Percentiles rank a stretch among this genome's conserved stretches.
Conservation (phyloP, 2,113 vertebrate species). For the Scatophagus argus region DNA sequence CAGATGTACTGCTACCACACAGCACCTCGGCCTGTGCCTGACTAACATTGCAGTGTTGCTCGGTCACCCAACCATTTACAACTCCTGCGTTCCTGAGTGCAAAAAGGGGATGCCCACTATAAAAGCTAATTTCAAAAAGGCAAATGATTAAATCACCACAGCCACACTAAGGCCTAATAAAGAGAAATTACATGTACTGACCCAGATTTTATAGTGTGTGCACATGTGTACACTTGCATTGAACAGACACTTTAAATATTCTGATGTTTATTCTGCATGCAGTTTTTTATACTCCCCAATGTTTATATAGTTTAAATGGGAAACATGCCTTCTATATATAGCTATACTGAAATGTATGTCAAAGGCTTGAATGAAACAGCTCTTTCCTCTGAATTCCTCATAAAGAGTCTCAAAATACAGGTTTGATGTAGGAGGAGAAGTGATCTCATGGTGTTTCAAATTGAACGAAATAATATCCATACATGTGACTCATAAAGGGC, state of each 20-base stretch:
- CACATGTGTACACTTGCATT: neutral
- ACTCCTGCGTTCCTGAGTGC: too few species aligned
- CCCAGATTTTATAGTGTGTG: neutral
- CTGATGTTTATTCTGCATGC: neutral
- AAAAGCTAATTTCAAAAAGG: too few species aligned
- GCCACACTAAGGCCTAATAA: too few species aligned
- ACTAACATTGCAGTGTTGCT: too few species aligned
- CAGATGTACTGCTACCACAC: too few species aligned
- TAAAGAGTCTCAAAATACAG: slow-evolving; percentile 31
- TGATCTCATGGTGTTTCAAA: slow-evolving; percentile 51
- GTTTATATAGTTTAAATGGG: neutral
- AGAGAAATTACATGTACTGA: neutral
- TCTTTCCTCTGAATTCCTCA: neutral
- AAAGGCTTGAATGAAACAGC: neutral
- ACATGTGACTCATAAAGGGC: slow-evolving; percentile 67
- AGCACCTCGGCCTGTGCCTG: too few species aligned
- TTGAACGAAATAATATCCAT: slow-evolving; percentile 53
- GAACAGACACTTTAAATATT: neutral
- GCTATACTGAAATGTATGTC: neutral
- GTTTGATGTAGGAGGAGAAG: slow-evolving; percentile 21
- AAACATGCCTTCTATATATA: slow-evolving; percentile 12
- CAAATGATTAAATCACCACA: too few species aligned
- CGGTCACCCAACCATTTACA: too few species aligned
- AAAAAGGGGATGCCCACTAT: too few species aligned
- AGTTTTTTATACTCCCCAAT: neutral